Base-by-base conservation (phyloP, 1,140 invertebrate species). In the Drosophila albomicans region DNA sequence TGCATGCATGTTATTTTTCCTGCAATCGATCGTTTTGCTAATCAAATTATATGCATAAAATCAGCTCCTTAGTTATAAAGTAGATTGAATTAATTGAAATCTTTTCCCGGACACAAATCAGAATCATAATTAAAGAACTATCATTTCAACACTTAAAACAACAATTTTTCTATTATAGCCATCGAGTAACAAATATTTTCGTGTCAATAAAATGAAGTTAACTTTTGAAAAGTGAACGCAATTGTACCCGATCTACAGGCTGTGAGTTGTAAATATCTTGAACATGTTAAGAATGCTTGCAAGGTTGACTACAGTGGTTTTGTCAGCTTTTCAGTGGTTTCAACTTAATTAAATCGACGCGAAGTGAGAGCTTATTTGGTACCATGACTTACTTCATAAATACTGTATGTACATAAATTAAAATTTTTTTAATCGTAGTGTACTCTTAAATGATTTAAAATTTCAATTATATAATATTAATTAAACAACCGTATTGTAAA, bases 111-210 rank as follows among this genome's bases (percentile, higher is more conserved):
- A 25, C 20, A 25, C 20, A 25, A 25, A 25, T 25, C 20, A 25
- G 20, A 25, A 25, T 25, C 20, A 25, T 25, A 25, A 25, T 25
- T 25, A 25, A 25, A 25, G 20, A 25, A 25, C 20, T 25, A 25
- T 25, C 20, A 25, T 25, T 25, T 25, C 20, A 25, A 10, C 35
- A 38, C 35, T 38, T 38, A 7, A 38, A 38, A 10, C 79, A 87
- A 54, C 71, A 87, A 86, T 86, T 87, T 78, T 80, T 80, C 84
- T 84, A 87, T 87, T 74, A 80, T 67, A 65, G 70, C 65, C 76
- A 82, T 82, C 79, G 78, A 88, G 63, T 84, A 88, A 87, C 84
- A 82, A 87, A 87, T 88, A 84, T 88, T 69, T 84, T 78, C 84
- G 84, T 82, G 77, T 77, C 73, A 69, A 88, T 84, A 88, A 88